Percentiles rank a stretch among this genome's conserved stretches.
phyloP scores from a whole-genome alignment of 2,797 vertebrate genomes.

The Rhodeus uyekii region DNA sequence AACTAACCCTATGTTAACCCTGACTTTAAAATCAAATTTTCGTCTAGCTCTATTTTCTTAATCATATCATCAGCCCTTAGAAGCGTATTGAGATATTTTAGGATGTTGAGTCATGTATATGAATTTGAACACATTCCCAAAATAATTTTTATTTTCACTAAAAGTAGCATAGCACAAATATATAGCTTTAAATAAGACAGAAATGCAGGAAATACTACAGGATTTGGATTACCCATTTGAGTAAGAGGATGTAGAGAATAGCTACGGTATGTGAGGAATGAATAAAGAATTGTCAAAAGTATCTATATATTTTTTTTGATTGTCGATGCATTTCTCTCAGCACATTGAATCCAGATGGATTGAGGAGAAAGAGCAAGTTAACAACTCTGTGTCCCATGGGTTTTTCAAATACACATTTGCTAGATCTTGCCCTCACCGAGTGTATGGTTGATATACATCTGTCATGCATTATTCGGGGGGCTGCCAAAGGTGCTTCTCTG shows the following conservation, averaged over 20 bases:
- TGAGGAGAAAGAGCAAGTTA: conserved; percentile 47
- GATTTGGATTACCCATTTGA: neutral
- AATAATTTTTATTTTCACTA: neutral
- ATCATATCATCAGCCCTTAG: neutral
- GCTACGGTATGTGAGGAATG: neutral
- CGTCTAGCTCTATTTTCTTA: neutral
- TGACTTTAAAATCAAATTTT: neutral
- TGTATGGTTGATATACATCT: conserved; percentile 78
- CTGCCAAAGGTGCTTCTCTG: conserved; percentile 75
- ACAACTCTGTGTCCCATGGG: conserved; percentile 30
- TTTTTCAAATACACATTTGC: conserved; percentile 39
- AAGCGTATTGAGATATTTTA: neutral
- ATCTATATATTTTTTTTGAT: conserved; percentile 40
- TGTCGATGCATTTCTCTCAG: conserved; percentile 64
- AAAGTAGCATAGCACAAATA: neutral
- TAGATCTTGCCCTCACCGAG: conserved; percentile 48
- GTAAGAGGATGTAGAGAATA: neutral
- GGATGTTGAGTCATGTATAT: neutral
- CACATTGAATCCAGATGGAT: conserved; percentile 76
- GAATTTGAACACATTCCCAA: neutral
- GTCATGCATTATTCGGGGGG: conserved; percentile 79
- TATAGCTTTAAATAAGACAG: neutral
- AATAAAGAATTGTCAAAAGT: neutral
- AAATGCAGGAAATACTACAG: neutral
- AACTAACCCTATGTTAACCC: too few species aligned